Evolutionary conservation across 2,797 vertebrate species (phyloP).

Genomic region (Pelochelys cantorii): DNA sequence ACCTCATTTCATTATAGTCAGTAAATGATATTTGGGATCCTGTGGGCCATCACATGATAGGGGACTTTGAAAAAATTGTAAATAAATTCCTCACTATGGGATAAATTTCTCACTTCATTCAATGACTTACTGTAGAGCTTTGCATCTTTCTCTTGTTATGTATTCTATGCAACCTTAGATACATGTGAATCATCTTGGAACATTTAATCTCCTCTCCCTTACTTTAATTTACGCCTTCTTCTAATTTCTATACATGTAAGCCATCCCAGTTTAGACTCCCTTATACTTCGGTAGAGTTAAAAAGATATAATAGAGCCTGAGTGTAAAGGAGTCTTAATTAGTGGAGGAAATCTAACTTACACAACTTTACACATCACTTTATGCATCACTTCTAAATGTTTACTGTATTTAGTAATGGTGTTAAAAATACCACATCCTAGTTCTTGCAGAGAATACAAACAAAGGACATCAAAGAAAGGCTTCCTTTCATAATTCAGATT

Average conservation of each 20-base stretch:
- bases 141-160: background rate
- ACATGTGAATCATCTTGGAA: background rate
- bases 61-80: background rate
- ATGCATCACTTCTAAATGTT: slow-evolving; percentile 38
- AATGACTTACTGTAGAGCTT: background rate
- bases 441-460: background rate
- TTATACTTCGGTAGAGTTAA: background rate
- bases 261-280: slow-evolving; percentile 23
- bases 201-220: background rate
- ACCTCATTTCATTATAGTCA: background rate
- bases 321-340: background rate
- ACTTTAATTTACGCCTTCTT: slow-evolving; percentile 18
- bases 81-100: background rate
- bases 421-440: background rate
- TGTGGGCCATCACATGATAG: background rate
- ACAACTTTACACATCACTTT: slow-evolving; percentile 30
- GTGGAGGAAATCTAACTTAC: slow-evolving; percentile 6
- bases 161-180: background rate
- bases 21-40: background rate
- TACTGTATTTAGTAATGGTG: background rate
- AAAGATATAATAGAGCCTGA: background rate
- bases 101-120: background rate
- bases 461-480: background rate
- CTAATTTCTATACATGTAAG: background rate
- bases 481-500: background rate